Evolutionary conservation across 2,888 invertebrate species (phyloP).

Genomic region (Brachyopa scutellaris): DNA sequence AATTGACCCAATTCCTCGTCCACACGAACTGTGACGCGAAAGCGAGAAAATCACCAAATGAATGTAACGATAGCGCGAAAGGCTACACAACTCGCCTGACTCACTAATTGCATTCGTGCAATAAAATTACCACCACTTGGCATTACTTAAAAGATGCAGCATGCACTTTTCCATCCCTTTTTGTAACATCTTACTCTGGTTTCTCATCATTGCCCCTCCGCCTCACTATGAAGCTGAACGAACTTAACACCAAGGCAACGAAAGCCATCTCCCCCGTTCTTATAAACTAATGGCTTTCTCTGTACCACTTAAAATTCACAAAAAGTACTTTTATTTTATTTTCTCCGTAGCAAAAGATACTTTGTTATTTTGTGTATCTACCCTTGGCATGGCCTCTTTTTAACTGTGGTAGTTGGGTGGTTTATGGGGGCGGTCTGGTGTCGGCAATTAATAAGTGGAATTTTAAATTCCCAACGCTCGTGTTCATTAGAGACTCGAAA

Average conservation of each 20-base stretch:
- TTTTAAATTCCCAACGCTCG: conserved; percentile 22
- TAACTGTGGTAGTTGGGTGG: neutral
- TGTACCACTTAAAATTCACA: conserved; percentile 60
- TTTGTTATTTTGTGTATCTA: conserved; percentile 11
- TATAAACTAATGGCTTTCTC: conserved; percentile 65
- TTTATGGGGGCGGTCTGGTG: neutral
- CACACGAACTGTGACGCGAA: conserved; percentile 14
- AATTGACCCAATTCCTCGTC: conserved; percentile 64
- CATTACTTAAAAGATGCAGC: conserved; percentile 37
- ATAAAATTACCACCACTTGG: conserved; percentile 61
- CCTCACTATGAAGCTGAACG: too few relatives aligned
- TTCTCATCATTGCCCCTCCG: conserved; percentile 35
- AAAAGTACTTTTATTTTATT: conserved; percentile 60
- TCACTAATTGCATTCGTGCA: conserved; percentile 69
- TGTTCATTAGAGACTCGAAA: conserved; percentile 48
- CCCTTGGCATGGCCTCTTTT: conserved; percentile 35
- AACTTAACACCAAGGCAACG: conserved; percentile 27
- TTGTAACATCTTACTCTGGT: conserved; percentile 35
- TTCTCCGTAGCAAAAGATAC: conserved; percentile 1
- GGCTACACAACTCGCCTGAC: conserved; percentile 13
- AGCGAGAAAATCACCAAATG: conserved; percentile 44
- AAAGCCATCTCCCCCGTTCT: conserved; percentile 54
- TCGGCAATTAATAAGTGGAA: conserved; percentile 43
- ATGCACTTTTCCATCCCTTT: conserved; percentile 17
- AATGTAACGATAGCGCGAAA: conserved; percentile 18